Conservation (phyloP, 2,113 vertebrate species). For the Cyanoliseus patagonus region DNA sequence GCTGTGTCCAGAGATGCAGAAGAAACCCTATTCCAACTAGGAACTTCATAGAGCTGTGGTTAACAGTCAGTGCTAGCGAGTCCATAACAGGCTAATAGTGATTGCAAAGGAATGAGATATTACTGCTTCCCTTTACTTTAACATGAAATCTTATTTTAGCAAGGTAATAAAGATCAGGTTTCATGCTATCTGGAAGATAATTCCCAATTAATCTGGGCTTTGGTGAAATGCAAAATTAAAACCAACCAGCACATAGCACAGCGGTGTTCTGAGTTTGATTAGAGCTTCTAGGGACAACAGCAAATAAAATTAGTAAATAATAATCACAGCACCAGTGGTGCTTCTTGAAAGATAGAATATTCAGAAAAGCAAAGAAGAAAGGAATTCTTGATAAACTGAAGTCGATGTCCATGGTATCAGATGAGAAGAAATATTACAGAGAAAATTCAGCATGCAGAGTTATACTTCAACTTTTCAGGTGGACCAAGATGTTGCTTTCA, state of each 20-base stretch:
- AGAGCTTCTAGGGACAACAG: not conserved
- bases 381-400: not conserved
- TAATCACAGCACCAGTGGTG: not conserved
- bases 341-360: not conserved
- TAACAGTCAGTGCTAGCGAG: not conserved
- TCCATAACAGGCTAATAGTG: not conserved
- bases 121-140: not conserved
- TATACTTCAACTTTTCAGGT: not conserved
- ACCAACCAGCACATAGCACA: not conserved
- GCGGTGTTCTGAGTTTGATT: not conserved
- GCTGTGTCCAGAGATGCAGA: not conserved
- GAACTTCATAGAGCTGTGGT: not conserved
- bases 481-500: not conserved
- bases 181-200: not conserved
- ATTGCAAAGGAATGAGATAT: not conserved
- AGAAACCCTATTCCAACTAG: not conserved
- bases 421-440: not conserved
- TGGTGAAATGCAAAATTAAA: not conserved
- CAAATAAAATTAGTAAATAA: not conserved
- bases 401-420: not conserved
- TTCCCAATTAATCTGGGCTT: not conserved
- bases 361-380: not conserved
- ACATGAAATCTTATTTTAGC: not conserved
- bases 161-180: not conserved
- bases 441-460: not conserved